Conservation (phyloP, 2,888 invertebrate species). For the Lithophane semibrunnea region DNA sequence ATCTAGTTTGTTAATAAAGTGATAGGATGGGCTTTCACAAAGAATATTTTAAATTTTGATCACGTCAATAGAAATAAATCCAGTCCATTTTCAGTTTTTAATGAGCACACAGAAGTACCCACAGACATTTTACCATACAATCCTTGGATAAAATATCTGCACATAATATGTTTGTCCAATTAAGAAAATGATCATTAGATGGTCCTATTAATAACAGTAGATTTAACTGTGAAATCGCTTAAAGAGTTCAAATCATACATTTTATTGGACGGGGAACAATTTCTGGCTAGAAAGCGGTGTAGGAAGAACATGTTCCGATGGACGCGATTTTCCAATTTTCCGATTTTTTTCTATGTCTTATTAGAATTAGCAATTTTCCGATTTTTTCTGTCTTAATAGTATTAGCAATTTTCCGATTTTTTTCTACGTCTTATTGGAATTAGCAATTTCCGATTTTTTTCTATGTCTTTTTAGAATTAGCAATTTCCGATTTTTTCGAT, state of each 20-base stretch:
- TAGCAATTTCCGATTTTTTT: too few species aligned
- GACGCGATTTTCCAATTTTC: too few species aligned
- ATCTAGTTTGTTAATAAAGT: neutral
- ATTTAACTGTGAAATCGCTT: slow-evolving; percentile 31
- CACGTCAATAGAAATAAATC: neutral
- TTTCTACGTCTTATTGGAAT: too few species aligned
- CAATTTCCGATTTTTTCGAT: too few species aligned
- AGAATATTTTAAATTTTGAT: neutral
- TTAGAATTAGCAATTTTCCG: too few species aligned
- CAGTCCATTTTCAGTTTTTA: neutral
- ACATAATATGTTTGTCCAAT: slow-evolving; percentile 38
- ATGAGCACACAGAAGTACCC: neutral
- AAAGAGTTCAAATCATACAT: slow-evolving; percentile 40
- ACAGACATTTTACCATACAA: neutral
- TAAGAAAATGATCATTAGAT: slow-evolving; percentile 37
- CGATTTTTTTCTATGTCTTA: too few species aligned
- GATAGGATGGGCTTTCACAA: neutral
- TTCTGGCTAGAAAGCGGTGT: slow-evolving; percentile 21
- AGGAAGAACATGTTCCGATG: slow-evolving; percentile 17
- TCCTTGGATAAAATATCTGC: slow-evolving; percentile 20
- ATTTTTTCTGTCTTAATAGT: too few species aligned
- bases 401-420: too few species aligned
- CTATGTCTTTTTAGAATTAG: too few species aligned
- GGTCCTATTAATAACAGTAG: slow-evolving; percentile 25
- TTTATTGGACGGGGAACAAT: slow-evolving; percentile 42